Evolutionary conservation across 2,113 vertebrate species (phyloP), one percentile per base, ranked within the genome.

Genomic region (Damaliscus lunatus): DNA sequence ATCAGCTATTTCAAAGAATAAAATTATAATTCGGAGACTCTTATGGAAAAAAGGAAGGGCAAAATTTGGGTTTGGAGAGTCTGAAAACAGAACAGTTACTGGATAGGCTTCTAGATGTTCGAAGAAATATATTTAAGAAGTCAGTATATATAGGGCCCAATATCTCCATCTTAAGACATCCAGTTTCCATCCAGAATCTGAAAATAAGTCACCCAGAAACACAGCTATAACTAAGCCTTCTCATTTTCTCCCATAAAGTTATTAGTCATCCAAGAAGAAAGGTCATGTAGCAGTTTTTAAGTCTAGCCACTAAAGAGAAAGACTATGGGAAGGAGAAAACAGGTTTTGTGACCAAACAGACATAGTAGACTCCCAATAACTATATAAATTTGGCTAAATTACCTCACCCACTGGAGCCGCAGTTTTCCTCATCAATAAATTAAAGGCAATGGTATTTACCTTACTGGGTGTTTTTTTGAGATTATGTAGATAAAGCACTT

Each of bases 401-500:
- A 17, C 10, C 55, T 90, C 23, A 48, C 31, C 15, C 6, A 59
- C n/a, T 74, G 17, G 21, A 62, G 17, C 8, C 27, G 80, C 53
- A 40, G 59, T 94, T 82, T 59, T 88, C 17, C n/a, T 90, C 81
- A 59, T 48, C 40, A 48, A 46, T 95, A 93, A 93, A 88, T 89
- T 91, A 82, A 97, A 88, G 33, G 25, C 15, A 96, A 82, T n/a
- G n/a, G 43, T 84, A 91, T 71, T 90, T 90, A 85, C 82, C 25
- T 81, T 81, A 43, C 43, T 85, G 33, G 25, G 50, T 78, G 3
- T 57, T 81, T 93, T 95, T 95, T 81, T 90, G 48, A 98, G 67
- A 91, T 87, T 82, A 95, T 71, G 17, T 53, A 97, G 36, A 53
- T 74, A 95, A 97, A 96, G 4, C 60, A 87, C 23, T 71, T 96